These are phyloP conservation scores for Onychostruthus taczanowskii DNA, from an alignment of 2,113 vertebrate species.

Conservation along the genomic window DNA sequence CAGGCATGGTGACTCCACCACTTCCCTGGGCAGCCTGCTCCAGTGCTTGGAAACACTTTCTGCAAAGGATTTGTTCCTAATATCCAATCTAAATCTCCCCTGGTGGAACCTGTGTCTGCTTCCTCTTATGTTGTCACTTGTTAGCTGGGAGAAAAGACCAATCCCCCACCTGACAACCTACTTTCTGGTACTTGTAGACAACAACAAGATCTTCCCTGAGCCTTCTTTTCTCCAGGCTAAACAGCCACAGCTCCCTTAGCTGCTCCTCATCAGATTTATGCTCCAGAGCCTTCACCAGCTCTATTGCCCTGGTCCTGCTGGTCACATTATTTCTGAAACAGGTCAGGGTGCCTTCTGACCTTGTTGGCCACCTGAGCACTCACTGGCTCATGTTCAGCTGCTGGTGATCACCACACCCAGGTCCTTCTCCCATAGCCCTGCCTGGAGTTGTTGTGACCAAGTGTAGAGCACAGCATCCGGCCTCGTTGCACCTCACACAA, in stretches of 20 bases:
- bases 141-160: background rate
- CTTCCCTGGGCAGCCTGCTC: background rate
- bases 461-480: rapidly evolving
- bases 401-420: background rate
- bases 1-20: background rate
- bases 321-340: background rate
- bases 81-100: background rate
- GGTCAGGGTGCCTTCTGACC: background rate
- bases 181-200: background rate
- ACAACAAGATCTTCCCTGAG: background rate
- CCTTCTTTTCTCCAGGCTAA: background rate
- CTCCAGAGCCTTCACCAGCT: background rate
- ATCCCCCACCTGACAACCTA: background rate
- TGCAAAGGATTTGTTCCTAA: background rate
- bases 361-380: background rate
- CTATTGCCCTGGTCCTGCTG: background rate
- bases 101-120: background rate
- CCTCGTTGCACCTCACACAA: background rate
- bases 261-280: background rate
- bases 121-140: background rate
- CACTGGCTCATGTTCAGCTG: background rate
- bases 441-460: too few relatives aligned
- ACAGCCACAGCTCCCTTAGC: background rate
- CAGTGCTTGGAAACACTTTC: background rate
- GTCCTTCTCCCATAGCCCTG: background rate